Evolutionary conservation across 2,888 invertebrate species (phyloP), one percentile per base, ranked within the genome.

Genomic region (Dermolepida albohirtum): DNA sequence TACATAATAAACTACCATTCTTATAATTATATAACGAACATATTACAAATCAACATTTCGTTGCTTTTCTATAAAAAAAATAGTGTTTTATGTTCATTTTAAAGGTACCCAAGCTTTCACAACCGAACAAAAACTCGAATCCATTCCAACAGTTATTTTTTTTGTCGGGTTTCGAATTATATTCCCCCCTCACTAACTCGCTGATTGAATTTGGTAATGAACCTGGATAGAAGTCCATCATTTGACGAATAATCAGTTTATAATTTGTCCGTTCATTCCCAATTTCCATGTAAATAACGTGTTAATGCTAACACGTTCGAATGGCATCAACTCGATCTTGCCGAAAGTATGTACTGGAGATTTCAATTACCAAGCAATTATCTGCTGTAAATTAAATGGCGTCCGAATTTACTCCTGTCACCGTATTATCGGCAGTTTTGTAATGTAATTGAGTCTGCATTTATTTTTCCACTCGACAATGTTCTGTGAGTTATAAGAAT

Each of bases 201-300:
- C 6, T 6, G 10, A 34, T 34, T 8, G 34, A 34, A 34, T 34
- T 34, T 34, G 34, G 2, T 34, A 8, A 34, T 10, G 34, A 34
- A 34, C 5, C 34, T 34, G 34, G 10, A 34, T 34, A 10, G 10
- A 16, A 11, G 22, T 12, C 51, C 14, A 29, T 34, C 34, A 52
- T 12, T 17, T 34, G 14, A 10, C 17, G 41, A 16, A 41, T 55
- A 55, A 55, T 55, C 40, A 10, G 5, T 55, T 6, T 17, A 40
- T 40, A 17, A 40, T 40, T n/a, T 16, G 41, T 12, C 41, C 27
- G 8, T 44, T 44, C 22, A 12, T 12, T 47, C 29, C n/a, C 29
- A 29, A 62, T 47, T 62, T 62, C 16, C 59, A 62, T 62, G 59
- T 49, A 62, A 62, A 62, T 62, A 34, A 62, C 34, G 39, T 62